A percentile compares a stretch with the other conserved stretches of the same genome.
phyloP scores from a whole-genome alignment of 2,113 vertebrate genomes.

The Gymnobelideus leadbeateri region DNA sequence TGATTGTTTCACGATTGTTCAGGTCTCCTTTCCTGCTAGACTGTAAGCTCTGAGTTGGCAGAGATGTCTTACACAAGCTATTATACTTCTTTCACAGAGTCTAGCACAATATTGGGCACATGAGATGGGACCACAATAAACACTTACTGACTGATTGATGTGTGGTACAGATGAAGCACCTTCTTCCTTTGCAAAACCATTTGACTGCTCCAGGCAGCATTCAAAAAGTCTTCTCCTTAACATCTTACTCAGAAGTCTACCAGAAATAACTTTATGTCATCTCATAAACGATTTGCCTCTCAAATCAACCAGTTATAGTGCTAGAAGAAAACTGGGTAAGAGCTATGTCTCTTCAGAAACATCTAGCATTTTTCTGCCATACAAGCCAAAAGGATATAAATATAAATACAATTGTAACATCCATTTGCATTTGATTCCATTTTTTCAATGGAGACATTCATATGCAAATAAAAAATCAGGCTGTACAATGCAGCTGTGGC shows the following conservation, averaged over 20 bases:
- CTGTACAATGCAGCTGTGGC: constrained; percentile 72
- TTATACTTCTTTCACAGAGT: background rate
- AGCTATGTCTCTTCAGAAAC: constrained; percentile 77
- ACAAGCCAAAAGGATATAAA: constrained; percentile 79
- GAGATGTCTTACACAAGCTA: background rate
- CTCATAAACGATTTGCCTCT: constrained; percentile 64
- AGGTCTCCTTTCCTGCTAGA: constrained; percentile 8
- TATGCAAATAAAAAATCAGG: constrained; percentile 80
- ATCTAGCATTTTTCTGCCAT: constrained; percentile 71
- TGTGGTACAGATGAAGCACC: background rate
- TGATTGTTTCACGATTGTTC: constrained; percentile 13
- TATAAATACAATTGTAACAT: constrained; percentile 75
- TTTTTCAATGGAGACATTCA: constrained; percentile 81
- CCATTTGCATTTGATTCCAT: constrained; percentile 82
- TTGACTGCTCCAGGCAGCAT: background rate
- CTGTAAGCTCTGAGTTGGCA: background rate
- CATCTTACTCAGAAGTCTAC: constrained; percentile 60
- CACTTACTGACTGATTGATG: background rate
- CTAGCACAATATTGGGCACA: background rate
- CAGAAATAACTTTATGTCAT: constrained; percentile 54
- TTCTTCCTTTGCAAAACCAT: background rate
- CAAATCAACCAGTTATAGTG: constrained; percentile 62
- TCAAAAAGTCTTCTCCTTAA: constrained; percentile 4
- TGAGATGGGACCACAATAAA: background rate
- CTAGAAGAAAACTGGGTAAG: constrained; percentile 68